These are phyloP conservation scores for Listronotus oregonensis DNA, from an alignment of 1,140 invertebrate genomes.

Conservation along the genomic window DNA sequence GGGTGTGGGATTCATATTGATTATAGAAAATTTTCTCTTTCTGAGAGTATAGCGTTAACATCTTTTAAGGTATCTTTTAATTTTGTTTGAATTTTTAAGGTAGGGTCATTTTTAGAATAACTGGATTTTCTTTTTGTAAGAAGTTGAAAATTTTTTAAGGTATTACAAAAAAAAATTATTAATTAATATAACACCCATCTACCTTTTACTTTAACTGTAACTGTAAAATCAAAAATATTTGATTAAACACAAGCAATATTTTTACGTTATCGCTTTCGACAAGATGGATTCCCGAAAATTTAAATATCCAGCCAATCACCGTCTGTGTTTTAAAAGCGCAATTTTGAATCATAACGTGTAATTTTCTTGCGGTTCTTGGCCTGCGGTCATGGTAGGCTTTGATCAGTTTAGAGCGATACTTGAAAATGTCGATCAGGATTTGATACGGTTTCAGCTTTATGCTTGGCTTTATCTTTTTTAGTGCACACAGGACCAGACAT, in stretches of 20 bases:
- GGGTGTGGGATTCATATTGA: no score
- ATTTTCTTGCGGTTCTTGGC: constrained; percentile 27
- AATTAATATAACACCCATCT: no score
- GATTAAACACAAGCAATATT: neutral
- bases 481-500: constrained; percentile 11
- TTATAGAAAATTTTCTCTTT: no score
- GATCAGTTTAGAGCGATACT: constrained; percentile 27
- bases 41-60: no score
- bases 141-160: no score
- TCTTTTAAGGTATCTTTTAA: no score
- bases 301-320: constrained; percentile 29
- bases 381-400: constrained; percentile 18
- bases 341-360: constrained; percentile 26
- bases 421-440: constrained; percentile 32
- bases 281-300: constrained; percentile 26
- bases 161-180: no score
- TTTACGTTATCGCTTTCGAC: constrained; percentile 9
- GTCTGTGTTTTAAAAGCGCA: constrained; percentile 7
- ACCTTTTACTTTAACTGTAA: no score
- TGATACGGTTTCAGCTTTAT: constrained; percentile 27
- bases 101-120: no score
- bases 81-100: no score
- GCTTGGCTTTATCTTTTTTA: neutral
- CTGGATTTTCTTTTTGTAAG: no score
- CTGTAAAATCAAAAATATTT: no score